phyloP scores from a whole-genome alignment of 2,888 invertebrate species.

The Watsonalla cultraria region DNA sequence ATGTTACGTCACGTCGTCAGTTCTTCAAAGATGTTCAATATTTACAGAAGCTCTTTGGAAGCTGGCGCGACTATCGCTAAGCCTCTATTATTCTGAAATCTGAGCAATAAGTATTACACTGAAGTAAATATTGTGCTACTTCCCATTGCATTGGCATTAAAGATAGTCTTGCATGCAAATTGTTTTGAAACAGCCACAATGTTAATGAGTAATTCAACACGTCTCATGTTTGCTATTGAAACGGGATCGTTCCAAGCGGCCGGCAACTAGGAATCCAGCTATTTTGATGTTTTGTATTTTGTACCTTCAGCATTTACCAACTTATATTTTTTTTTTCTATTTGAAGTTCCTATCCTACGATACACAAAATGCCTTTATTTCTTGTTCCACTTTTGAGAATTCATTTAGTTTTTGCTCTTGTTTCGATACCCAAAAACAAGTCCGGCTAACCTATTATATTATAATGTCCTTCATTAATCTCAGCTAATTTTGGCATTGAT shows the following conservation, averaged over 20 bases:
- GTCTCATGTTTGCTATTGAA: slow-evolving; percentile 47
- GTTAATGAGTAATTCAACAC: slow-evolving; percentile 42
- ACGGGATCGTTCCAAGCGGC: slow-evolving; percentile 47
- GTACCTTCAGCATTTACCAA: slow-evolving; percentile 6
- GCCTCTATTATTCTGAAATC: too few species aligned
- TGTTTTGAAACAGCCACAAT: slow-evolving; percentile 32
- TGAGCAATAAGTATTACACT: too few species aligned
- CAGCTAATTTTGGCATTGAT: background rate
- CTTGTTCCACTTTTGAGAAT: background rate
- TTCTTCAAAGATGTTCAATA: too few species aligned
- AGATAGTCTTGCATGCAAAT: slow-evolving; percentile 22
- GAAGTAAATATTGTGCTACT: background rate
- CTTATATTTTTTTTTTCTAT: slow-evolving; percentile 1
- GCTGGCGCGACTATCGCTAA: too few species aligned
- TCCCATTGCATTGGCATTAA: slow-evolving; percentile 8
- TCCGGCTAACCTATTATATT: background rate
- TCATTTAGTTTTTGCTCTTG: background rate
- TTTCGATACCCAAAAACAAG: background rate
- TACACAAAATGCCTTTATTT: background rate
- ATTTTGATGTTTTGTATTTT: background rate
- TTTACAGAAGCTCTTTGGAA: too few species aligned
- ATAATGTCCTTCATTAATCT: background rate
- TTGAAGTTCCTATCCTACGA: too few species aligned
- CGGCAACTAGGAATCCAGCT: slow-evolving; percentile 29
- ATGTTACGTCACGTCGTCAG: too few species aligned